phyloP scores from a whole-genome alignment of 2,888 invertebrate genomes.

The Mimumesa dahlbomi region DNA sequence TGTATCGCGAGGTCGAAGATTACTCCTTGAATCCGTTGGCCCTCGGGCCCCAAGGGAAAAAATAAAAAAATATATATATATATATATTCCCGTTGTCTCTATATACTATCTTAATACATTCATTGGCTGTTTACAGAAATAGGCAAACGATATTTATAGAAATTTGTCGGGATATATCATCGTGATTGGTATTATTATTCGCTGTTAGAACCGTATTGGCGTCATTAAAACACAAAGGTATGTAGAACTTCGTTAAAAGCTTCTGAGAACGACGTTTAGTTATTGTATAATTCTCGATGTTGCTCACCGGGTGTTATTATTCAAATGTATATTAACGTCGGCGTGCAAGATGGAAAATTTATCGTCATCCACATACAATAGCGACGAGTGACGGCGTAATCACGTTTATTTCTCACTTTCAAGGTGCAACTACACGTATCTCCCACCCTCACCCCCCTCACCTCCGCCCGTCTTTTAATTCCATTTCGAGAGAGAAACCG shows the following conservation, averaged over 20 bases:
- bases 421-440: conserved; percentile 24
- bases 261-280: conserved; percentile 4
- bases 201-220: too few relatives aligned
- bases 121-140: too few relatives aligned
- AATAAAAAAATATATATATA: too few relatives aligned
- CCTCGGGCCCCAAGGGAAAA: neutral
- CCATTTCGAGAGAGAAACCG: conserved; percentile 12
- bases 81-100: too few relatives aligned
- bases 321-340: conserved; percentile 54
- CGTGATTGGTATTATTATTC: too few relatives aligned
- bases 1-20: conserved; percentile 28
- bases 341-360: conserved; percentile 44
- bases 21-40: conserved; percentile 23
- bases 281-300: conserved; percentile 11
- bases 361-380: conserved; percentile 35
- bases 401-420: conserved; percentile 48
- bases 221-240: too few relatives aligned
- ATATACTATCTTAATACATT: too few relatives aligned
- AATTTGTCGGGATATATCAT: too few relatives aligned
- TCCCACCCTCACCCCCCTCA: too few relatives aligned
- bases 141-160: too few relatives aligned
- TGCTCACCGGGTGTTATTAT: conserved; percentile 33
- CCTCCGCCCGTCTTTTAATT: too few relatives aligned
- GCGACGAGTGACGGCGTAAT: conserved; percentile 24
- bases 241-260: conserved; percentile 28